Evolutionary conservation across 2,888 invertebrate genomes (phyloP).

Genomic region (Cheilosia vulpina): DNA sequence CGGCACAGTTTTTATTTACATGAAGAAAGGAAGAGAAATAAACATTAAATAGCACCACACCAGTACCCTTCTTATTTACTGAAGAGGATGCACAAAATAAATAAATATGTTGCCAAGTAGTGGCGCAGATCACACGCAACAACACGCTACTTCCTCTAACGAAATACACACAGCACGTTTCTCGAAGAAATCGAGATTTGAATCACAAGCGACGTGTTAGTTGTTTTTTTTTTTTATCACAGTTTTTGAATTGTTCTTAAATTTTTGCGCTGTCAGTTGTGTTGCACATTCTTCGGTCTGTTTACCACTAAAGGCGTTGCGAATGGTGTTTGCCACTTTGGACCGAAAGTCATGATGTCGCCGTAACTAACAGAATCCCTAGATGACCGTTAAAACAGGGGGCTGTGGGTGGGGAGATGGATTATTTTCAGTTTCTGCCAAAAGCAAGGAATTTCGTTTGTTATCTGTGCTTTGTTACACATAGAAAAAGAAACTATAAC

Average conservation of each 20-base stretch:
- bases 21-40: slow-evolving; percentile 1
- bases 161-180: slow-evolving; percentile 17
- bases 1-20: slow-evolving; percentile 17
- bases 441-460: slow-evolving; percentile 15
- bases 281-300: slow-evolving; percentile 23
- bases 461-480: slow-evolving; percentile 18
- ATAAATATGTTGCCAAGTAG: slow-evolving; percentile 30
- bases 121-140: slow-evolving; percentile 22
- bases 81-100: slow-evolving; percentile 11
- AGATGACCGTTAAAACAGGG: slow-evolving; percentile 65
- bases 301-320: slow-evolving; percentile 41
- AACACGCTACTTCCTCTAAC: slow-evolving; percentile 16
- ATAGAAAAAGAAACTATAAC: neutral
- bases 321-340: slow-evolving; percentile 29
- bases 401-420: neutral
- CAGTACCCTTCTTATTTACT: slow-evolving; percentile 41
- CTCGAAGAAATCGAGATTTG: slow-evolving; percentile 6
- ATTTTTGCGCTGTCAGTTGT: slow-evolving; percentile 22
- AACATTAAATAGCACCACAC: slow-evolving; percentile 6
- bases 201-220: neutral
- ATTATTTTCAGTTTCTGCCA: slow-evolving; percentile 29
- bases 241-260: slow-evolving; percentile 12
- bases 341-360: slow-evolving; percentile 23
- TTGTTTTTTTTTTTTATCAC: neutral
- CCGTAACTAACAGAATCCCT: slow-evolving; percentile 65